These are phyloP conservation scores for Eristalis tenax DNA, from an alignment of 2,888 invertebrate genomes.

Conservation along the genomic window DNA sequence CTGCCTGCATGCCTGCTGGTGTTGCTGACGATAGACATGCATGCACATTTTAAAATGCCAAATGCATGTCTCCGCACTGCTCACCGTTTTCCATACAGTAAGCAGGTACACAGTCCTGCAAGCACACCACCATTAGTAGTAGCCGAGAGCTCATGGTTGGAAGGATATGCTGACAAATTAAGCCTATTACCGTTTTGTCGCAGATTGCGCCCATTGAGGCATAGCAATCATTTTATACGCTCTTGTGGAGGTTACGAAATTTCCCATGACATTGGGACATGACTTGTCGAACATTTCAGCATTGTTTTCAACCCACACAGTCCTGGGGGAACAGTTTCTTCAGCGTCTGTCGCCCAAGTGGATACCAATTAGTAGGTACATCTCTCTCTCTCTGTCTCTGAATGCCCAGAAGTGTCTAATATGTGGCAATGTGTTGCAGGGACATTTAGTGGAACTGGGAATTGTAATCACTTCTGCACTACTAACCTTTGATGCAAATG, in stretches of 20 bases:
- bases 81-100: constrained; percentile 11
- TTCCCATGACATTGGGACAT: neutral
- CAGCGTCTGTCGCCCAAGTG: neutral
- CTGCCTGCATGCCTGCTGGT: neutral
- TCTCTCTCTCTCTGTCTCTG: neutral
- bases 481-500: neutral
- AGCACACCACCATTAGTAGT: neutral
- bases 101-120: neutral
- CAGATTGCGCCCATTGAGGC: constrained; percentile 52
- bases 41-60: constrained; percentile 29
- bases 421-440: neutral
- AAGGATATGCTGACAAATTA: constrained; percentile 67
- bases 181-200: constrained; percentile 59
- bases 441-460: neutral
- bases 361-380: neutral
- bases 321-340: neutral
- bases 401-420: neutral
- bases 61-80: constrained; percentile 12
- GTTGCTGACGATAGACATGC: neutral
- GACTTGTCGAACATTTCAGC: neutral
- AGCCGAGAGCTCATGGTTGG: constrained; percentile 25
- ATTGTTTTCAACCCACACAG: neutral
- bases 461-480: constrained; percentile 33
- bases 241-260: constrained; percentile 38
- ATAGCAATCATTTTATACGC: constrained; percentile 56